Evolutionary conservation across 2,888 invertebrate species (phyloP).

Genomic region (Cynaeus angustus): DNA sequence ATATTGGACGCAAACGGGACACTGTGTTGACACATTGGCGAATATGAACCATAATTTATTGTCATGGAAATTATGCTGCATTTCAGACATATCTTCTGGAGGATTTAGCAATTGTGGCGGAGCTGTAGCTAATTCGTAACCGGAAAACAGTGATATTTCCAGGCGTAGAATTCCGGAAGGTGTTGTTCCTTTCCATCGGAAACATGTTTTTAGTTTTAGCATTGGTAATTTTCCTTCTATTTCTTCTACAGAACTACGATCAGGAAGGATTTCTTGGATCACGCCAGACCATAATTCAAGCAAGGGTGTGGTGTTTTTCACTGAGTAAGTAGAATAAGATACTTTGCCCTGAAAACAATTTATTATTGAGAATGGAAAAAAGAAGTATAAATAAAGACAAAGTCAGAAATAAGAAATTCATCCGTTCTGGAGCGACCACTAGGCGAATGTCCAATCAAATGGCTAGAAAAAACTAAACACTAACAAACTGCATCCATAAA

Average conservation of each 20-base stretch:
- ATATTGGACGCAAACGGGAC: slow-evolving; percentile 79
- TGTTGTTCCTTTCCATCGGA: slow-evolving; percentile 78
- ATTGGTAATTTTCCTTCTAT: slow-evolving; percentile 79
- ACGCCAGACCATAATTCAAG: slow-evolving; percentile 78
- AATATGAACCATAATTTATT: slow-evolving; percentile 80
- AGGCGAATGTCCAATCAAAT: too few relatives aligned
- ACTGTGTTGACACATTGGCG: slow-evolving; percentile 76
- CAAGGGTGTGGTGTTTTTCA: slow-evolving; percentile 75
- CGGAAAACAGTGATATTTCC: slow-evolving; percentile 78
- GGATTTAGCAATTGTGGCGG: slow-evolving; percentile 72
- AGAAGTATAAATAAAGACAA: too few relatives aligned
- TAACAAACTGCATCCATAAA: too few relatives aligned
- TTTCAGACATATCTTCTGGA: slow-evolving; percentile 75
- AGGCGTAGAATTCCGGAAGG: slow-evolving; percentile 78
- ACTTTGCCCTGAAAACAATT: slow-evolving; percentile 77
- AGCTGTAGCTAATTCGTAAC: slow-evolving; percentile 75
- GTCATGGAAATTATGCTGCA: slow-evolving; percentile 77
- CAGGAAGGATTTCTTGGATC: slow-evolving; percentile 78
- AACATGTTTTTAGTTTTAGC: slow-evolving; percentile 78
- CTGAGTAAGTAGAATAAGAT: slow-evolving; percentile 77
- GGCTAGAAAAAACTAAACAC: too few relatives aligned
- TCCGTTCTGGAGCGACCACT: too few relatives aligned
- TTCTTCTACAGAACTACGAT: slow-evolving; percentile 78
- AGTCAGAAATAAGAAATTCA: too few relatives aligned
- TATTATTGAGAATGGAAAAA: too few relatives aligned